Evolutionary conservation across 2,888 invertebrate species (phyloP).

Genomic region (Himalopsyche anomala): DNA sequence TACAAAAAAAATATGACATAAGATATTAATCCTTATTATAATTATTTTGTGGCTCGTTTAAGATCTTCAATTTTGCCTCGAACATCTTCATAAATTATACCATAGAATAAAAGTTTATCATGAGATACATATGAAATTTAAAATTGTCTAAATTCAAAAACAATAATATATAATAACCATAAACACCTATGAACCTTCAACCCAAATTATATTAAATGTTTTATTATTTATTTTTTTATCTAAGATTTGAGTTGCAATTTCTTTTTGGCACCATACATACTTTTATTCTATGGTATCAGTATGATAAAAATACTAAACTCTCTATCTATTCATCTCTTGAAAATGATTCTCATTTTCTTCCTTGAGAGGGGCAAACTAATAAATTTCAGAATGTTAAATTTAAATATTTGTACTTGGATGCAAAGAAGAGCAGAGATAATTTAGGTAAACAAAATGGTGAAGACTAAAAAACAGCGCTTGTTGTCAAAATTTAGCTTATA

Average conservation of each 20-base stretch:
- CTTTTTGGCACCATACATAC: not conserved
- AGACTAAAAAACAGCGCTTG: slow-evolving; percentile 66
- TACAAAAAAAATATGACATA: not conserved
- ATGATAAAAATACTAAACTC: not conserved
- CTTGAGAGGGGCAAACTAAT: slow-evolving; percentile 60
- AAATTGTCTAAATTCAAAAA: not conserved
- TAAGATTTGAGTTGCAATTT: not conserved
- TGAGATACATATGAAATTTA: not conserved
- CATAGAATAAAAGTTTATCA: not conserved
- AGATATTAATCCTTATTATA: not conserved
- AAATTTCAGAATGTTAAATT: slow-evolving; percentile 59
- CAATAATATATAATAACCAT: not conserved
- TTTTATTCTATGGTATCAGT: slow-evolving; percentile 3
- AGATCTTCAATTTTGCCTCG: slow-evolving; percentile 12
- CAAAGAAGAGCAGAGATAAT: slow-evolving; percentile 57
- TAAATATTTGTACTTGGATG: slow-evolving; percentile 52
- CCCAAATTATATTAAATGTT: no score
- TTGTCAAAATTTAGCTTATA: slow-evolving; percentile 66
- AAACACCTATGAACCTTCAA: no score
- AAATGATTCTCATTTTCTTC: slow-evolving; percentile 48
- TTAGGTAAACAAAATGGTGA: slow-evolving; percentile 65
- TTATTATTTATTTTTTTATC: not conserved
- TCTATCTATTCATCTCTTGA: slow-evolving; percentile 24
- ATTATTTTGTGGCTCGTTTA: not conserved
- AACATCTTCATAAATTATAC: slow-evolving; percentile 19